Evolutionary conservation across 2,113 vertebrate genomes (phyloP).

Genomic region (Corvus cornix): DNA sequence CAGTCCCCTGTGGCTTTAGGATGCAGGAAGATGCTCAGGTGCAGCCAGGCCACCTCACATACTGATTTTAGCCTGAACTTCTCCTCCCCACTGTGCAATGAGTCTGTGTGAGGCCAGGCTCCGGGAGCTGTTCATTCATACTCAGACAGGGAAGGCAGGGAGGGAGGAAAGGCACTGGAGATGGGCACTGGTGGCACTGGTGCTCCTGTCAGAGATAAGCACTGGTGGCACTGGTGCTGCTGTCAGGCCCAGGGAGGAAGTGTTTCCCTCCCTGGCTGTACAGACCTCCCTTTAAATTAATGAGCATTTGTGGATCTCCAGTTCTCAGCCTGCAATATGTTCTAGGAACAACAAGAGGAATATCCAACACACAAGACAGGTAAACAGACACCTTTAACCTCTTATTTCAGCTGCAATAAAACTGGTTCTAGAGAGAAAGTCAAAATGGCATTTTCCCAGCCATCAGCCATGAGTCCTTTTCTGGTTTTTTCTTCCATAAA

Average conservation of each 20-base stretch:
- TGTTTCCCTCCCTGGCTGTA: background rate
- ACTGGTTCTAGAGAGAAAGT: background rate
- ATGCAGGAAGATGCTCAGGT: background rate
- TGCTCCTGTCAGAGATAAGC: background rate
- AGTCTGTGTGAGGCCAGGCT: background rate
- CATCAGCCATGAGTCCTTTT: background rate
- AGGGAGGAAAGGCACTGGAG: background rate
- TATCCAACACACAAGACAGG: background rate
- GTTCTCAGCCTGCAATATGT: background rate
- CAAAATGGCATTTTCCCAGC: background rate
- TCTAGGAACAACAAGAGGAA: background rate
- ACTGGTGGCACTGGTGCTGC: background rate
- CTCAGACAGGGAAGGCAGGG: background rate
- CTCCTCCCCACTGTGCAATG: background rate
- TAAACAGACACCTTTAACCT: background rate
- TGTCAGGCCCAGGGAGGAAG: background rate
- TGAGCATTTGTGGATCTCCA: background rate
- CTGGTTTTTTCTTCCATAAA: background rate
- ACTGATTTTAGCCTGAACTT: background rate
- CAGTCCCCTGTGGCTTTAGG: background rate
- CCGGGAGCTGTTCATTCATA: background rate
- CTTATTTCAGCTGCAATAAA: background rate
- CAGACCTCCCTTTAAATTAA: background rate
- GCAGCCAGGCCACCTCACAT: background rate
- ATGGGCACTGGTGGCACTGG: rapidly evolving